A percentile compares a stretch with the other conserved stretches of the same genome.
phyloP scores from a whole-genome alignment of 2,113 vertebrate species.

The Miniopterus natalensis region DNA sequence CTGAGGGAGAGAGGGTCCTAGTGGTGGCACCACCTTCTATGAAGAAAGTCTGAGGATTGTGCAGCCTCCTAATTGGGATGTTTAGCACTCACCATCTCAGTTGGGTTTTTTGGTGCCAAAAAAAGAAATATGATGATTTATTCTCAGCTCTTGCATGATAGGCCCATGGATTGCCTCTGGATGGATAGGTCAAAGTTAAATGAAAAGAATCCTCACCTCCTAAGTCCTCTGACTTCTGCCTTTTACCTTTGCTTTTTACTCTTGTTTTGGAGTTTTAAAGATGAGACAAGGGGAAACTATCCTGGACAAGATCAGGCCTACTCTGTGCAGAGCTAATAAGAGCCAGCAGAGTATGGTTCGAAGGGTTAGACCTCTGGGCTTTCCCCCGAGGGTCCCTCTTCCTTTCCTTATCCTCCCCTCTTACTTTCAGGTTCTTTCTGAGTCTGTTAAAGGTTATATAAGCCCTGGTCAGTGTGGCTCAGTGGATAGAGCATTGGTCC shows the following conservation, averaged over 20 bases:
- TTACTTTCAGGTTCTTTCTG: not conserved
- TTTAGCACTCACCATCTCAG: not conserved
- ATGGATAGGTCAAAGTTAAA: not conserved
- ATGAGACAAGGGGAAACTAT: not conserved
- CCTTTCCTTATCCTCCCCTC: not conserved
- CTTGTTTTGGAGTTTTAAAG: not conserved
- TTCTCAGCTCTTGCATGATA: not conserved
- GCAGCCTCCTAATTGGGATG: not conserved
- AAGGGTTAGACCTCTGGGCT: not conserved
- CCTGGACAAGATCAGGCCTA: not conserved
- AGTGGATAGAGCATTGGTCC: no score
- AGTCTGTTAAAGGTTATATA: not conserved
- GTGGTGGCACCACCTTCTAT: no score
- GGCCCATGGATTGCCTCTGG: not conserved
- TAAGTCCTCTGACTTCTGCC: not conserved
- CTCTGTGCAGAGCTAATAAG: not conserved
- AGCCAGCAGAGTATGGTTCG: not conserved
- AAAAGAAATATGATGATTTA: constrained; percentile 20
- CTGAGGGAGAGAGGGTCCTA: not conserved
- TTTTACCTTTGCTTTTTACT: not conserved
- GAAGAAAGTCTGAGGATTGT: not conserved
- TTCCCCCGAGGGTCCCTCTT: not conserved
- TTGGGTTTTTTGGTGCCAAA: constrained; percentile 29
- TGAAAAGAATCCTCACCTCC: not conserved
- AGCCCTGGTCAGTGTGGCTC: no score